Evolutionary conservation across 1,140 invertebrate species (phyloP), one percentile per base, ranked within the genome.

Genomic region (Tetramorium simillimum): DNA sequence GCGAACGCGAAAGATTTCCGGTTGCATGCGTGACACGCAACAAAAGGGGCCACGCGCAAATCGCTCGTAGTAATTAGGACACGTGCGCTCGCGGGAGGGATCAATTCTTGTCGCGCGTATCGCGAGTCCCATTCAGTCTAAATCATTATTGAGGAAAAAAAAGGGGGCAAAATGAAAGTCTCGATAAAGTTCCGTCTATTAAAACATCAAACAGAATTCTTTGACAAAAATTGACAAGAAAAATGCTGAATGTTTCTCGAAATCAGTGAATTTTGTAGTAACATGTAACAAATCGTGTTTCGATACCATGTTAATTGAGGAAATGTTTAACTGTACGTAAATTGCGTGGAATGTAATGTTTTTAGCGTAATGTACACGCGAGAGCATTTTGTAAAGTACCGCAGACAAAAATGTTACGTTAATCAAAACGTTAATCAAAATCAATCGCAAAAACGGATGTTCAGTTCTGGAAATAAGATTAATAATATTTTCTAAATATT

Each of bases 51-150:
- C 85, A 58, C 62, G 85, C 60, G 69, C 75, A 80, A 85, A 90
- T 88, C 86, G 86, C 40, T 75, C 85, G 51, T 49, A 63, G 86
- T 85, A 88, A 90, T 90, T 90, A 85, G 89, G 87, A 78, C 89
- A 88, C 86, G 88, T 88, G 86, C 69, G 73, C 49, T n/a, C 49
- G 43, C 16, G 65, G 37, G 40, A 46, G 53, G 67, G 77, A 73
- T 28, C 82, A 28, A 49, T 85, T 58, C 67, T 51, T 56, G 43
- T 16, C 24, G 37, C 43, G 21, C 49, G 18, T n/a, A 73, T 33
- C 56, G 21, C 56, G 21, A n/a, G 2, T 7, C 56, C 24, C 60
- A 18, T n/a, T n/a, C 56, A 40, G n/a, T 5, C 56, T 43, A 73
- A 40, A 84, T 84, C 40, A 53, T 84, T 72, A 84, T 62, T 28